Evolutionary conservation across 1,140 invertebrate species (phyloP), one percentile per base, ranked within the genome.

Genomic region (Drosophila varians): DNA sequence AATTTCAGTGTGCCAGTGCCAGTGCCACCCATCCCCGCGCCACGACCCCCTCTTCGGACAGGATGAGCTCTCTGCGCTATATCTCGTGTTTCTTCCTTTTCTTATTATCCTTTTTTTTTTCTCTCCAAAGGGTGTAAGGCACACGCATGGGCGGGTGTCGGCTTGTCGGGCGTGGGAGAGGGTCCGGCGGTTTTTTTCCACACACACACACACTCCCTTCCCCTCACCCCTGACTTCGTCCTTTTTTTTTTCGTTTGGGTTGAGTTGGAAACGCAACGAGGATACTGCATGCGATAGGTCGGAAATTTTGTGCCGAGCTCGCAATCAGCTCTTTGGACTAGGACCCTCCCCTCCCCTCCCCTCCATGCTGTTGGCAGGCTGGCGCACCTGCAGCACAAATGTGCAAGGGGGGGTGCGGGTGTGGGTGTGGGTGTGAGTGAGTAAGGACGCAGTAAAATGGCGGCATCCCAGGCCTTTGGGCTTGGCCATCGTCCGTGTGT

Each of bases 241-340:
- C 47, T 21, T 31, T 54, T 34, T 42, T 49, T 61, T 40, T 7
- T 31, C 9, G 6, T 31, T 14, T 38, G n/a, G n/a, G 36, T 56
- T 75, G 62, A 34, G 68, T 23, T 68, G 60, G 56, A 76, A 86
- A 86, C 79, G 80, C 77, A 86, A 77, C 80, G 75, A 68, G 68
- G 68, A 87, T 86, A 86, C 73, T 86, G 82, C 82, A 86, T 86
- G 82, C 82, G 82, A 86, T 86, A 86, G 82, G 82, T 86, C 77
- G 82, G 82, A 86, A 86, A 80, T 86, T 77, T 71, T 72, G 16
- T 66, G 62, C 62, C 61, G 61, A 65, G 72, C 58, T 86, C 72
- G 76, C 80, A 77, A 84, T 84, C 75, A 79, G 66, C 77, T 76
- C 74, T 74, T 56, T 72, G 55, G 60, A 65, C 62, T 25, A 60